Percentiles rank a stretch among this genome's conserved stretches.
phyloP scores from a whole-genome alignment of 2,888 invertebrate species.

The Chrysina gloriosa region DNA sequence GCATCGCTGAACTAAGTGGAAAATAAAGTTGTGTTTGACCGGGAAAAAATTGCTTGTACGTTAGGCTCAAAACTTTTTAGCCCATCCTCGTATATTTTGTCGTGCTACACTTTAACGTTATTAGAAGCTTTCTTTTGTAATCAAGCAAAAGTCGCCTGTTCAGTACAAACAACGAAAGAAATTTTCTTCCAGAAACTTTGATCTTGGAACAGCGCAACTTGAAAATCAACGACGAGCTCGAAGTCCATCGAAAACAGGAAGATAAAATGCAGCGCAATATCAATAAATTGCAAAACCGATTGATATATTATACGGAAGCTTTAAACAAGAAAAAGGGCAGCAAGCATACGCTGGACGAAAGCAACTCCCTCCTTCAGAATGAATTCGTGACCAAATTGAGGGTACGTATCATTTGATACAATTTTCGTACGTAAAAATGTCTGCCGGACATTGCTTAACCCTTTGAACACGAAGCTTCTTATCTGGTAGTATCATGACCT shows the following conservation, averaged over 20 bases:
- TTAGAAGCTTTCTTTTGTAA: constrained; percentile 2
- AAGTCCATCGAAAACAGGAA: constrained; percentile 69
- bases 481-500: no score
- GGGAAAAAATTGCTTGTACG: no score
- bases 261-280: constrained; percentile 71
- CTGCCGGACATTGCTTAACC: no score
- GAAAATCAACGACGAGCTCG: constrained; percentile 75
- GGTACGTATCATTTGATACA: no score
- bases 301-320: constrained; percentile 71
- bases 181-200: constrained; percentile 62
- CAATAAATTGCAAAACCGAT: constrained; percentile 71
- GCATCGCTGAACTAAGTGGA: no score
- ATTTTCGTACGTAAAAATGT: no score
- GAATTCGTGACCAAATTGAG: constrained; percentile 68
- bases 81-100: no score
- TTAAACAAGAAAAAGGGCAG: constrained; percentile 69
- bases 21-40: no score
- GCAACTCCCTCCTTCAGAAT: constrained; percentile 68
- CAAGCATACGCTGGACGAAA: constrained; percentile 68
- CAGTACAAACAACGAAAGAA: no score
- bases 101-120: no score
- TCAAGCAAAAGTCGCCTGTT: not conserved
- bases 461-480: no score
- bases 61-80: no score
- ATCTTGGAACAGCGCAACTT: constrained; percentile 81